These are phyloP conservation scores for Bellardia bayeri DNA, from an alignment of 2,888 invertebrate species.

Conservation along the genomic window DNA sequence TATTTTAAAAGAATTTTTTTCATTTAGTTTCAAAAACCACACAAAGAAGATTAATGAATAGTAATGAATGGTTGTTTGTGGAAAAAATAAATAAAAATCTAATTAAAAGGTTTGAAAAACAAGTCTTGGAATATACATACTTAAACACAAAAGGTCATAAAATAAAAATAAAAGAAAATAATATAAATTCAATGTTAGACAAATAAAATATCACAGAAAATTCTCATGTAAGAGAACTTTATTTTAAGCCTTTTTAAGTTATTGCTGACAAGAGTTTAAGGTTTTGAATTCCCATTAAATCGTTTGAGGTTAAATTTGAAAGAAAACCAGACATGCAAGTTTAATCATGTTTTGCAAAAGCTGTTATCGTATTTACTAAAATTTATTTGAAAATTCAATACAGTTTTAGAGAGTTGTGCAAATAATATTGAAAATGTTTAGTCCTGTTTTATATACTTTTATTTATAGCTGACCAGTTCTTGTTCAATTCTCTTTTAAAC, in stretches of 20 bases:
- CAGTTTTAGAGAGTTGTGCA: no score
- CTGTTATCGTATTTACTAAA: no score
- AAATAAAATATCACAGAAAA: neutral
- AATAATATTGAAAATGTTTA: no score
- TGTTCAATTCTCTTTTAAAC: no score
- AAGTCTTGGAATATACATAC: neutral
- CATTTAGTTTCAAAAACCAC: no score
- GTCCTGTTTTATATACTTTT: no score
- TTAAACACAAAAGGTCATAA: neutral
- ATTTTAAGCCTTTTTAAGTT: neutral
- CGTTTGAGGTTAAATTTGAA: no score
- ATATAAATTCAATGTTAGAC: constrained; percentile 1
- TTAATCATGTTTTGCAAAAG: no score
- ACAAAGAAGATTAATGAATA: no score
- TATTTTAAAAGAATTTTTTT: neutral
- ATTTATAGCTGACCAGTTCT: no score
- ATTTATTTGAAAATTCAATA: no score
- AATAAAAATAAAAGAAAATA: neutral
- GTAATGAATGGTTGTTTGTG: neutral
- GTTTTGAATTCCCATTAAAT: neutral
- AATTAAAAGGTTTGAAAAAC: constrained; percentile 8
- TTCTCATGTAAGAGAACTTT: neutral
- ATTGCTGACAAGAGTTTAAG: neutral
- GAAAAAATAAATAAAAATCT: neutral
- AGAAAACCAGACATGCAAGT: no score